Conservation (phyloP, 1,140 invertebrate genomes). For the Atta cephalotes region DNA sequence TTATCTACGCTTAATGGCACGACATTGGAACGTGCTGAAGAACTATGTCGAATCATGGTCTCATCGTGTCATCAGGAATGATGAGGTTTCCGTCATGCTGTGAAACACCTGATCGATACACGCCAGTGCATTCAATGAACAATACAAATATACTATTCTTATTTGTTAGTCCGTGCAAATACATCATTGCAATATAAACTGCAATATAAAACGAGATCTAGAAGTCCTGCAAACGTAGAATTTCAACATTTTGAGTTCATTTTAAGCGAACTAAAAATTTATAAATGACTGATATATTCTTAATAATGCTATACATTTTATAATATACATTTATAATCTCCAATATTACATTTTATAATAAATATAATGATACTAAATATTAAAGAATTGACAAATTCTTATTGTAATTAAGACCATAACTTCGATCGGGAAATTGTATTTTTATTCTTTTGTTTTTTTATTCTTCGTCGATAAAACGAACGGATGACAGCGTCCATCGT, state of each 20-base stretch:
- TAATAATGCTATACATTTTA: neutral
- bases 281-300: neutral
- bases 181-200: neutral
- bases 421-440: neutral
- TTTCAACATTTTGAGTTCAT: neutral
- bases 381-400: neutral
- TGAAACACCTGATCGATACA: slow-evolving; percentile 36
- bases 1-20: slow-evolving; percentile 82
- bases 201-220: neutral
- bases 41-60: slow-evolving; percentile 70
- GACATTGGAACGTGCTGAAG: slow-evolving; percentile 74
- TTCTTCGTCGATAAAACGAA: slow-evolving; percentile 1
- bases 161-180: neutral
- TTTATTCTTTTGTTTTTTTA: neutral
- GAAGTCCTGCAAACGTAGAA: neutral
- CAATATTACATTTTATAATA: neutral
- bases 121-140: neutral
- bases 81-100: slow-evolving; percentile 53
- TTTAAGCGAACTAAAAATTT: neutral
- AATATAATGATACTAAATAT: neutral
- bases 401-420: neutral
- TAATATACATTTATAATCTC: too few relatives aligned
- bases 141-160: slow-evolving; percentile 24
- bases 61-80: slow-evolving; percentile 47
- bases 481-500: neutral